Base-by-base conservation (phyloP, 35 echinoderm and acorn worm species). In the Eucidaris tribuloides region DNA sequence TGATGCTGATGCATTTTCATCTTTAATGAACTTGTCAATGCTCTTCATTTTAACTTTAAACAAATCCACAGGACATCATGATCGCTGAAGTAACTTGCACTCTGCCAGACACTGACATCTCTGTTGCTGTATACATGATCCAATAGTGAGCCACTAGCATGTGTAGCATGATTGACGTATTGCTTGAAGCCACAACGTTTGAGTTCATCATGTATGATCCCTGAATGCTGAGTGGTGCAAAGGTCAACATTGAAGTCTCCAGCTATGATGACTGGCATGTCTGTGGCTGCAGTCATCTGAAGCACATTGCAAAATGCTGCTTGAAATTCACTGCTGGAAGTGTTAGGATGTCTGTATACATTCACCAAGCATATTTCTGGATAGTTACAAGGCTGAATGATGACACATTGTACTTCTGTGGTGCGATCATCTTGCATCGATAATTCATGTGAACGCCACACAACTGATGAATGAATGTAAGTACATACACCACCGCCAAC, bases 71-170 rank as follows among this genome's bases (percentile, higher is more conserved):
- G 58, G 42, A 36, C 19, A 15, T 84, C 38, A 84, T 84, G 81
- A 50, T 84, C 58, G 68, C 81, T 84, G 38, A 66, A 84, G n/a
- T 84, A 84, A 4, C 1, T 71, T 48, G 59, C 37, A 11, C 32
- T 70, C 0, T 37, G 58, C 14, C 1, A 2, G 2, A 35, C 41
- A 3, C 4, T 71, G 3, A 49, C 36, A 36, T 29, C 17, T 70
- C 30, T 30, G 68, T 74, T 84, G 56, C 24, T 32, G 39, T 82
- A 62, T 2, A 82, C 43, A 40, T 82, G 79, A 63, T 82, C 79
- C 40, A 84, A 17, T 28, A 84, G 60, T 7, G 81, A 62, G 19
- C 38, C 81, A 71, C 34, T 70, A 0, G 39, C 32, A 24, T 52
- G 58, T 20, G 81, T 84, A 14, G 81, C 19, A 25, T 84, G 40